These are phyloP conservation scores for Hippocampus kuda DNA, from an alignment of 2,797 vertebrate species.

Conservation along the genomic window DNA sequence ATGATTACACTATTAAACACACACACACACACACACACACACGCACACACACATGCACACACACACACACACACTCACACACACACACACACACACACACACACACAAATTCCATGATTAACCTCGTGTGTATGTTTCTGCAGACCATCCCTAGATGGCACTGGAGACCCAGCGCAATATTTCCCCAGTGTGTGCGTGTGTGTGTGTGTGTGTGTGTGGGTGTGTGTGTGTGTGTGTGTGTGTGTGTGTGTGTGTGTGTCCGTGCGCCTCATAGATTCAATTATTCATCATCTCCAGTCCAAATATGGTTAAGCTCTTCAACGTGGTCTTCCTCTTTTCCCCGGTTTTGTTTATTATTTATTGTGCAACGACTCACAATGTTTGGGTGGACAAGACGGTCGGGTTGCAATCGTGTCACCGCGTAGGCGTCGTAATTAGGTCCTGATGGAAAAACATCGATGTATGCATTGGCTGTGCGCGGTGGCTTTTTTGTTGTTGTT, in stretches of 20 bases:
- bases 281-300: slow-evolving; percentile 64
- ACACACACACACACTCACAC: neutral
- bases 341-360: slow-evolving; percentile 62
- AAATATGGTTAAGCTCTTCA: slow-evolving; percentile 59
- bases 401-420: slow-evolving; percentile 53
- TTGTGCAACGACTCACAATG: slow-evolving; percentile 46
- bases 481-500: slow-evolving; percentile 16
- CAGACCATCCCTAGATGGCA: slow-evolving; percentile 65
- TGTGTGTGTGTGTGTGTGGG: slow-evolving; percentile 19
- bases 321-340: slow-evolving; percentile 6
- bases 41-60: neutral
- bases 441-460: slow-evolving; percentile 48
- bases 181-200: slow-evolving; percentile 16
- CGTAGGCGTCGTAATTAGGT: slow-evolving; percentile 65
- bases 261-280: slow-evolving; percentile 53
- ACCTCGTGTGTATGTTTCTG: slow-evolving; percentile 22
- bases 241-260: slow-evolving; percentile 23
- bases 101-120: slow-evolving; percentile 16
- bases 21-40: no score
- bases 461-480: slow-evolving; percentile 43
- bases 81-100: neutral
- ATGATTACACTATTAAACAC: neutral
- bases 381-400: slow-evolving; percentile 51
- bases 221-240: slow-evolving; percentile 22
- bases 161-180: slow-evolving; percentile 55